phyloP scores from a whole-genome alignment of 2,113 vertebrate genomes.

The Micromys minutus region DNA sequence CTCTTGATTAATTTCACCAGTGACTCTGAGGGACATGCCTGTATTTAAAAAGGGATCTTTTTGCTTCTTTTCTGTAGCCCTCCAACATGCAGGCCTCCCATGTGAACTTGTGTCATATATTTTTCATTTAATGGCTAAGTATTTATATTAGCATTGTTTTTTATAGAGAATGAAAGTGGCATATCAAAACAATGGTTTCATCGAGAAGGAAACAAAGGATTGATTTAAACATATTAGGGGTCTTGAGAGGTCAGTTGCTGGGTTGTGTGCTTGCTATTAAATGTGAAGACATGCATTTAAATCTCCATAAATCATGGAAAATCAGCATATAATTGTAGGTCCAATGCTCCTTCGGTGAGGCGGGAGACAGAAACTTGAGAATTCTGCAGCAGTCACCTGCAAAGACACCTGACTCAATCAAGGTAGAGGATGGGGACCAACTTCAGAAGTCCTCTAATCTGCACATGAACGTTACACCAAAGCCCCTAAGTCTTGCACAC shows the following conservation, averaged over 20 bases:
- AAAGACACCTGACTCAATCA: not conserved
- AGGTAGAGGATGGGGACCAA: not conserved
- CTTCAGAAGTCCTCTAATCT: not conserved
- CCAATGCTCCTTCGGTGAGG: too few species aligned
- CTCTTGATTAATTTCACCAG: not conserved
- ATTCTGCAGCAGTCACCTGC: not conserved
- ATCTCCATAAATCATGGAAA: not conserved
- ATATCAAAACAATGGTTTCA: not conserved
- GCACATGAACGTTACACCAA: too few species aligned
- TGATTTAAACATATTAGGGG: not conserved
- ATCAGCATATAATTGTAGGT: not conserved
- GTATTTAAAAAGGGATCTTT: not conserved
- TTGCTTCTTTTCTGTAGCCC: not conserved
- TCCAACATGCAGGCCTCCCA: not conserved
- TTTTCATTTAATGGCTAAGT: not conserved
- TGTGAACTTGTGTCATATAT: not conserved
- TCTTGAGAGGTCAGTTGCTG: not conserved
- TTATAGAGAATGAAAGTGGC: not conserved
- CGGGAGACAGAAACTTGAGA: not conserved
- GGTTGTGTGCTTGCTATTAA: not conserved
- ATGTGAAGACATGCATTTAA: not conserved
- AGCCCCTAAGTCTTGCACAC: too few species aligned
- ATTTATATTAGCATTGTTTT: not conserved
- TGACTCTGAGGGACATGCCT: not conserved
- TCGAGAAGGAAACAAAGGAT: not conserved